Percentiles rank a stretch among this genome's conserved stretches.
Evolutionary conservation across 2,888 invertebrate species (phyloP).

Genomic region (Ophion ellenae): DNA sequence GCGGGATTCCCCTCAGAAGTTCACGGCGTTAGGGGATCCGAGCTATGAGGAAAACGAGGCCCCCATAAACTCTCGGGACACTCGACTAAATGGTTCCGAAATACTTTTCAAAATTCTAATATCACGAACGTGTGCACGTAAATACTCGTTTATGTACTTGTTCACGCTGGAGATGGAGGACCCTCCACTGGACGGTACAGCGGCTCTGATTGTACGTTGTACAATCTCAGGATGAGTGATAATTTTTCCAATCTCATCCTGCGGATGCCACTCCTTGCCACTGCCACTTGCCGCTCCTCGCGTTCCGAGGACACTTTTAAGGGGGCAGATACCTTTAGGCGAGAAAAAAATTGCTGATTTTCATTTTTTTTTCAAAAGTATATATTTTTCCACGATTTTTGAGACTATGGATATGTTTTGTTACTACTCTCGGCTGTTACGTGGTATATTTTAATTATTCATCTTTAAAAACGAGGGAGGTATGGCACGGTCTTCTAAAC

Average conservation of each 20-base stretch:
- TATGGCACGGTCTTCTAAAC: too few species aligned
- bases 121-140: slow-evolving; percentile 15
- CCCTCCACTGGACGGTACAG: neutral
- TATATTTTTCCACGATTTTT: too few species aligned
- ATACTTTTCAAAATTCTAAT: slow-evolving; percentile 73
- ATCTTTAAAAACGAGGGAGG: too few species aligned
- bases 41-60: slow-evolving; percentile 54
- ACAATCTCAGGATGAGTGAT: slow-evolving; percentile 43
- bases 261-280: slow-evolving; percentile 38
- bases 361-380: too few species aligned
- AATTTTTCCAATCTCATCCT: slow-evolving; percentile 37
- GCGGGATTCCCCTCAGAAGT: slow-evolving; percentile 69
- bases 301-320: too few species aligned
- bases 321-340: too few species aligned
- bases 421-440: too few species aligned
- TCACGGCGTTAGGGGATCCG: slow-evolving; percentile 59
- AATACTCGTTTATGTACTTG: neutral
- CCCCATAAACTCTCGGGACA: slow-evolving; percentile 78
- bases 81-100: slow-evolving; percentile 80
- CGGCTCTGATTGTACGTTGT: slow-evolving; percentile 36
- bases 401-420: too few species aligned
- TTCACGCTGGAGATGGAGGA: neutral
- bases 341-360: too few species aligned
- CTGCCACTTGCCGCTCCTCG: slow-evolving; percentile 39
- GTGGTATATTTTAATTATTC: too few species aligned